Percentiles rank a stretch among this genome's conserved stretches.
Conservation (phyloP, 2,888 invertebrate genomes). For the Polyommatus icarus region DNA sequence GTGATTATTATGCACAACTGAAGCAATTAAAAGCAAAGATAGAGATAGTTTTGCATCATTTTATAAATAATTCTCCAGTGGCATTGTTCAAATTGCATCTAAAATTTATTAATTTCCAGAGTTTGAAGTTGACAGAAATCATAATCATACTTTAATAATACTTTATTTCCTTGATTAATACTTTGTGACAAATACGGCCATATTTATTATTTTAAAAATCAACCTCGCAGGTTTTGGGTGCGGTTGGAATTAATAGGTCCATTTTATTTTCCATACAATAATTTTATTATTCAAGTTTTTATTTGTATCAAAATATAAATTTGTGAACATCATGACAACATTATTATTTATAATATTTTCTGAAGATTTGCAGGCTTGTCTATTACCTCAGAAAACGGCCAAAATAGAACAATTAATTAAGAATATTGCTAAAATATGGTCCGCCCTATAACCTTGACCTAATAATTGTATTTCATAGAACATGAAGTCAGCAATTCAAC, state of each 20-base stretch:
- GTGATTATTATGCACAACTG: too few species aligned
- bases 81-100: background rate
- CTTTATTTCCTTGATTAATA: background rate
- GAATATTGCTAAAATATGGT: too few species aligned
- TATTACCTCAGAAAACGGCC: too few species aligned
- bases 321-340: background rate
- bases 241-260: constrained; percentile 44
- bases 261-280: background rate
- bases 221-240: constrained; percentile 66
- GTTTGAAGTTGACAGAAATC: background rate
- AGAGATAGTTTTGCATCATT: background rate
- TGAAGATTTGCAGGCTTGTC: too few species aligned
- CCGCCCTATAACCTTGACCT: too few species aligned
- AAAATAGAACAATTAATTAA: too few species aligned
- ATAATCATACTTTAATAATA: background rate
- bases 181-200: constrained; percentile 51
- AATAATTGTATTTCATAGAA: background rate
- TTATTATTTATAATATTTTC: background rate
- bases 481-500: too few species aligned
- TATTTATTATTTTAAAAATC: constrained; percentile 54
- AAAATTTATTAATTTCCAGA: background rate
- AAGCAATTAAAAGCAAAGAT: background rate
- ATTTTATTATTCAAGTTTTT: background rate
- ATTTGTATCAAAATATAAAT: constrained; percentile 34
- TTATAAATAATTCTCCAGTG: background rate